Base-by-base conservation (phyloP, 2,888 invertebrate species). In the Ceratothoa steindachneri region DNA sequence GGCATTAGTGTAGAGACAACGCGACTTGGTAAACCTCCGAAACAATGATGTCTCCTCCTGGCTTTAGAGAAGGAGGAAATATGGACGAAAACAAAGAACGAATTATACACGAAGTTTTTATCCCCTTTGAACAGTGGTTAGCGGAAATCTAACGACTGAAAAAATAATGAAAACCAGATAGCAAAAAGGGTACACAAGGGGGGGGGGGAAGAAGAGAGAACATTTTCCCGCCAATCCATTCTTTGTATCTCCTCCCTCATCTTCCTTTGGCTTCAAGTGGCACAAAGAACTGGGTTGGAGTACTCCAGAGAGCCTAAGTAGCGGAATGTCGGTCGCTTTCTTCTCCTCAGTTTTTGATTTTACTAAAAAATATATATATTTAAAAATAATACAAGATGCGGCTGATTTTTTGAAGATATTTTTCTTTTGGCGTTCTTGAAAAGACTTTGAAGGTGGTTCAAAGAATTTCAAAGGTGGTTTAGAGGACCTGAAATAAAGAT, bases 301-400 rank as follows among this genome's bases (percentile, higher is more conserved):
- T 60, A 60, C 24, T 22, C 27, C n/a, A 60, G 60, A 60, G 60
- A 24, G 60, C 60, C 22, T 60, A 60, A 60, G 60, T 60, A 60
- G 60, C 22, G 60, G 60, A 60, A 60, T 60, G 60, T 60, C 27
- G 60, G 60, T 24, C 60, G 60, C 60, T 24, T 22, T 60, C 60
- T 60, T 60, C 27, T 60, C 60, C 27, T 60, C 27, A 15, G 19
- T 60, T 60, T 24, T 60, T 60, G 19, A 60, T 60, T 60, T 60
- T 24, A 12, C 19, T 51, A 1, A 51, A 51, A 51, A 51, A 3
- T n/a, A 51, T n/a, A n/a, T n/a, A n/a, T n/a, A 15, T 41, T 41
- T 41, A 41, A 60, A 7, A 24, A 60, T 22, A 7, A 1, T 2
- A 60, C 12, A 60, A 60, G 27, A 60, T 60, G 60, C 60, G 24